Conservation (phyloP, 2,113 vertebrate species). For the Collichthys lucidus region DNA sequence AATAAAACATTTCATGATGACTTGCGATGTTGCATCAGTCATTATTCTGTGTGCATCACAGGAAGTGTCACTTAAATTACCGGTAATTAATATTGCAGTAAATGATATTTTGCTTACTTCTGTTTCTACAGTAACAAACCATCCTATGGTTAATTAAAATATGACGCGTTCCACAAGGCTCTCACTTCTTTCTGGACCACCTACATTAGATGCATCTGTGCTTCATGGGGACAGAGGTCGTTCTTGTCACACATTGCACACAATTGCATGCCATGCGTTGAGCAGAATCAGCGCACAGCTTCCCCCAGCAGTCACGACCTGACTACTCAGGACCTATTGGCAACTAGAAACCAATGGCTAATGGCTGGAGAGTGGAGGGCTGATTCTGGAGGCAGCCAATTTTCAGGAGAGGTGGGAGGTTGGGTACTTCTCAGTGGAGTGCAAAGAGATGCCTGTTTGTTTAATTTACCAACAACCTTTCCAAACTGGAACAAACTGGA, state of each 20-base stretch:
- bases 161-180: neutral
- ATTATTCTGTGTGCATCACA: neutral
- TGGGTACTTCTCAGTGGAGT: conserved; percentile 36
- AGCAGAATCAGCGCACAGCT: conserved; percentile 8
- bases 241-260: conserved; percentile 17
- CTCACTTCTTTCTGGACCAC: neutral
- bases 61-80: neutral
- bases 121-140: conserved; percentile 8
- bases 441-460: conserved; percentile 51
- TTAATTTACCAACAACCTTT: conserved; percentile 53
- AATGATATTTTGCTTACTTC: neutral
- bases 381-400: conserved; percentile 38
- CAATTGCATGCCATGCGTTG: conserved; percentile 25
- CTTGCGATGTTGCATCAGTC: conserved; percentile 45
- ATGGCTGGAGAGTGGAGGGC: conserved; percentile 40
- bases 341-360: conserved; percentile 31
- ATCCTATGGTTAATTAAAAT: conserved; percentile 1
- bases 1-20: conserved; percentile 36
- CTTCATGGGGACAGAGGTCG: conserved; percentile 1
- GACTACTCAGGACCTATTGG: neutral
- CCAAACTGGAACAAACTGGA: conserved; percentile 27
- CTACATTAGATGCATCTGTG: neutral
- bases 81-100: neutral
- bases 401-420: conserved; percentile 42
- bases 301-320: neutral